Conservation (phyloP, 1,140 invertebrate species). For the Sinella curviseta region DNA sequence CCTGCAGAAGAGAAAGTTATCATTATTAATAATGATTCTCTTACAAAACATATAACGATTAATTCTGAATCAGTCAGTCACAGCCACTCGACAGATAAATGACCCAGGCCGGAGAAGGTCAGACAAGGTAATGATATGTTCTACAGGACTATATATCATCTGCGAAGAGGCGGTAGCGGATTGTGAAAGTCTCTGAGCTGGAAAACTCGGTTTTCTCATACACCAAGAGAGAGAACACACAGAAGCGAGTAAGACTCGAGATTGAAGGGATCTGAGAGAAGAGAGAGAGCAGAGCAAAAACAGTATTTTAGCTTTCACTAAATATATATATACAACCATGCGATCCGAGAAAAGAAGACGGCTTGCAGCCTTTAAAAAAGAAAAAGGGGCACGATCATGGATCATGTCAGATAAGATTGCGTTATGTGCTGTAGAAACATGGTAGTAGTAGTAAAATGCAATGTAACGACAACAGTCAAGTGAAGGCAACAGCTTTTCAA, state of each 20-base stretch:
- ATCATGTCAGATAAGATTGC: slow-evolving; percentile 24
- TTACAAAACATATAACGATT: slow-evolving; percentile 25
- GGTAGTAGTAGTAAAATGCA: neutral
- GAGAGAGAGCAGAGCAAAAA: neutral
- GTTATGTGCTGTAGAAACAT: neutral
- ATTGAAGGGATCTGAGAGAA: neutral
- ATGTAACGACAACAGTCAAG: slow-evolving; percentile 25
- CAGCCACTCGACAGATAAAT: slow-evolving; percentile 49
- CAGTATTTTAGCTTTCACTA: neutral
- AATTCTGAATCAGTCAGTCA: slow-evolving; percentile 46
- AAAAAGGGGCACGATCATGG: slow-evolving; percentile 23
- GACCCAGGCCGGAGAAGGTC: slow-evolving; percentile 38
- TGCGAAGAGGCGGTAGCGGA: neutral
- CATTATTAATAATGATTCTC: neutral
- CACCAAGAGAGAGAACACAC: neutral
- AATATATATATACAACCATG: neutral
- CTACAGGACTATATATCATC: slow-evolving; percentile 49
- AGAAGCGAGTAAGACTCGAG: neutral
- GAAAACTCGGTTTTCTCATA: slow-evolving; percentile 17
- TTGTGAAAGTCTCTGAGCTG: slow-evolving; percentile 10
- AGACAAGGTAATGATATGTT: slow-evolving; percentile 50
- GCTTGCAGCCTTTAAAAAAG: neutral
- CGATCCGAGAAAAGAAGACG: neutral
- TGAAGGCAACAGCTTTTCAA: slow-evolving; percentile 8
- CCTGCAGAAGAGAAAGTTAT: neutral